Evolutionary conservation across 1,140 invertebrate species (phyloP), one percentile per base, ranked within the genome.

Genomic region (Manduca sexta): DNA sequence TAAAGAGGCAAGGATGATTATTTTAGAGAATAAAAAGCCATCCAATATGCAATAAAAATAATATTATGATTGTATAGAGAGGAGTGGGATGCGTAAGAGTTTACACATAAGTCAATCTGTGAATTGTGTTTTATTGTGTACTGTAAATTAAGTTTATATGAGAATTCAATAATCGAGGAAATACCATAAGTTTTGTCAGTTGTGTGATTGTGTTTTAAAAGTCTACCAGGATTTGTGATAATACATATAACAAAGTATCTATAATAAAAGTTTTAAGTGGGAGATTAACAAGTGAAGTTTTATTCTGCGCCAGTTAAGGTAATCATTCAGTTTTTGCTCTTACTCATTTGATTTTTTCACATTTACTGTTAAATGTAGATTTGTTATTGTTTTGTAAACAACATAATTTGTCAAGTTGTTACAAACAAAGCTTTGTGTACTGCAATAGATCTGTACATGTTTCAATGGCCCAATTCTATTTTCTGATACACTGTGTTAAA

Each of bases 211-310:
- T 86, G 84, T 86, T 87, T 83, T 85, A 84, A 86, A 82, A 87
- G 83, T 87, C 85, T 87, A 87, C 86, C 86, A 87, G 86, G 84
- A 87, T 87, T 86, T 87, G 86, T 87, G 86, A 87, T 87, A 87
- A 86, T 86, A 87, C 84, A 84, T 86, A 86, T 87, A 87, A 87
- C 80, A 82, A 87, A 85, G 72, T 87, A 86, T 84, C 78, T 87
- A 84, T 86, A 87, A 87, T 86, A 86, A 86, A 87, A 86, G 82
- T 85, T 87, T 86, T 86, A 87, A 86, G 86, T 87, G 84, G 83
- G 80, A 87, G 83, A 85, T 84, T 78, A 82, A 68, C 57, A 68
- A 74, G 73, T 78, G 82, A 72, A 81, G 82, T 87, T 87, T 87
- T 84, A 87, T 87, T 86, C 74, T 49, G 59, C 70, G 54, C 66